Evolutionary conservation across 2,888 invertebrate species (phyloP).

Genomic region (Dolichopus griseipennis): DNA sequence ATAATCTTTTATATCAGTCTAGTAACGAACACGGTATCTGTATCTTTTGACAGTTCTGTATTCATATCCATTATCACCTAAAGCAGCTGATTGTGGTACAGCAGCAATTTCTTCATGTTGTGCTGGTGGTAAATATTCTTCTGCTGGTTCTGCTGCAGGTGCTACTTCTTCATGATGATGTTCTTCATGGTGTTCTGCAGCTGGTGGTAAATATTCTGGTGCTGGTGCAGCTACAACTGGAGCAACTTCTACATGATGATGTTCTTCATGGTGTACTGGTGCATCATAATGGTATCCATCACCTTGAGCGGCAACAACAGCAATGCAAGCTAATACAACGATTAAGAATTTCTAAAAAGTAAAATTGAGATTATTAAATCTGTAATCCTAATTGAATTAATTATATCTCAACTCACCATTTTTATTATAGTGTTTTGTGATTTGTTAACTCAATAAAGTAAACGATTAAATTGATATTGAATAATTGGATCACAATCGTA

Average conservation of each 20-base stretch:
- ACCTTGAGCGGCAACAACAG: neutral
- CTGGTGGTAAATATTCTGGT: slow-evolving; percentile 8
- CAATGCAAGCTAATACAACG: neutral
- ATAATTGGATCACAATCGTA: too few species aligned
- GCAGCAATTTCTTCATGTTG: neutral
- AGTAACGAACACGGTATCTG: neutral
- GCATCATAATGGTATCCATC: neutral
- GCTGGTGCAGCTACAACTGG: neutral
- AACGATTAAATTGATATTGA: too few species aligned
- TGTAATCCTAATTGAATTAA: too few species aligned
- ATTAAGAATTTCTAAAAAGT: neutral
- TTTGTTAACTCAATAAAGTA: too few species aligned
- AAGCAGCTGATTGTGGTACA: neutral
- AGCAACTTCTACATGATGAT: neutral
- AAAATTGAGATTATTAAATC: too few species aligned
- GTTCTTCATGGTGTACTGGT: neutral
- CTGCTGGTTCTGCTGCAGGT: slow-evolving; percentile 8
- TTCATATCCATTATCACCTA: neutral
- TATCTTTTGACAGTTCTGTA: neutral
- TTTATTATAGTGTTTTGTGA: too few species aligned
- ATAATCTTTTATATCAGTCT: neutral
- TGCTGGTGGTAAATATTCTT: neutral
- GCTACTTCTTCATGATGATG: neutral
- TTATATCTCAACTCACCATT: too few species aligned
- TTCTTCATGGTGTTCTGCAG: neutral